Base-by-base conservation (phyloP, 2,888 invertebrate species). In the Odontocolon sp. region DNA sequence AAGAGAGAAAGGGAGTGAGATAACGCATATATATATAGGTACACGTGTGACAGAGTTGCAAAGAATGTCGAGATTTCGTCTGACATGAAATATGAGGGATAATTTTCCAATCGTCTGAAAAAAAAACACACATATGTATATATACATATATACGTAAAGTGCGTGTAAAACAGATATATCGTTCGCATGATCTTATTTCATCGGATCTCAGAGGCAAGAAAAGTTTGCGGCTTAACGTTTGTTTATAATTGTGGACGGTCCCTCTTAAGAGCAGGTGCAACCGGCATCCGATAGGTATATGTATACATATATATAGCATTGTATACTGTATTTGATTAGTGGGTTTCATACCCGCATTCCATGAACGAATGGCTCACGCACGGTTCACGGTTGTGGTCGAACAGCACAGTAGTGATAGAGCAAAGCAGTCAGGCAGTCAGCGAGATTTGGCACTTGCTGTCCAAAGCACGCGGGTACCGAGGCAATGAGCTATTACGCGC, bases 401-500 rank as follows among this genome's bases (percentile, higher is more conserved):
- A 47, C 47, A 5, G n/a, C 47, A 11, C 11, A 40, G 45, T 61
- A 52, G 42, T 26, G 47, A 26, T 26, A 26, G 28, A 42, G 31
- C 23, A 28, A 50, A 23, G 45, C 0, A 31, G 23, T 42, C 23
- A 50, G 64, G 40, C 33, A 57, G 47, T 6, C 56, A 80, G 78
- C 47, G 77, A 80, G 80, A 82, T 83, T 84, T 81, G 83, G 81
- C 83, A 80, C 80, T 81, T 71, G 75, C 69, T 54, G 52, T 69
- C 63, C 61, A 31, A n/a, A 57, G 56, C 73, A 45, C 50, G 64
- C 47, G 47, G 59, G 36, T 52, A 69, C 59, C 45, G 63, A 64
- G 69, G 72, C 73, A 79, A 79, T 79, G 79, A 71, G 70, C 64
- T 42, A 80, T 74, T 77, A 75, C 71, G 72, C 63, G 66, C 45